Base-by-base conservation (phyloP, 2,888 invertebrate species). In the Buathra laborator region DNA sequence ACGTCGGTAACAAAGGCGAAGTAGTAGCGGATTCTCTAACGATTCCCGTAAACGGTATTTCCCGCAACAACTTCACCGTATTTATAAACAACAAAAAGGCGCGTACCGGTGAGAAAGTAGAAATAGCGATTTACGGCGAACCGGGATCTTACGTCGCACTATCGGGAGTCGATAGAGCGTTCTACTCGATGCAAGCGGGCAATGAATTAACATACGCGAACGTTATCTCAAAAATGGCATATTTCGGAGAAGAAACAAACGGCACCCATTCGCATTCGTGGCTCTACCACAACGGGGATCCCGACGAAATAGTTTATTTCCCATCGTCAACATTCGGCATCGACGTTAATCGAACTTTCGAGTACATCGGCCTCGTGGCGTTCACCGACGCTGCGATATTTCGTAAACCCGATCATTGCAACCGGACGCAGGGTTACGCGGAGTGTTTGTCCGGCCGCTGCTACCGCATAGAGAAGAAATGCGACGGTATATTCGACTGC, bases 41-140 rank as follows among this genome's bases (percentile, higher is more conserved):
- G n/a, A 98, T 99, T 95, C 98, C 98, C 0, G 99, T 99, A 37
- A 98, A 99, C 94, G 99, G 99, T 84, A 98, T 99, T 88, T 97
- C 98, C 0, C 94, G 98, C 84, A 99, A 99, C 93, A 98, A 98
- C 92, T 98, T 98, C 93, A 97, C 97, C 0, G 96, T 98, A 12
- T 96, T 95, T 89, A 97, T 99, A 84, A 99, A 99, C 94, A 98
- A 98, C 93, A 97, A 97, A 86, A 99, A 99, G 94, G 98, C 98
- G 76, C 96, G 99, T 87, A 98, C 98, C 0, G 98, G 98, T 32
- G 98, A 98, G 92, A 97, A 97, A 79, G 97, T 99, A 1, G 99
- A 99, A 94, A 97, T 99, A 80, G 98, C 98, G 0, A 97, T 99
- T 86, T 97, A 97, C 91, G 99, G 99, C 14, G 98, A 99, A 93